These are phyloP conservation scores for Ascaphus truei DNA, from an alignment of 2,113 vertebrate genomes.

Conservation along the genomic window DNA sequence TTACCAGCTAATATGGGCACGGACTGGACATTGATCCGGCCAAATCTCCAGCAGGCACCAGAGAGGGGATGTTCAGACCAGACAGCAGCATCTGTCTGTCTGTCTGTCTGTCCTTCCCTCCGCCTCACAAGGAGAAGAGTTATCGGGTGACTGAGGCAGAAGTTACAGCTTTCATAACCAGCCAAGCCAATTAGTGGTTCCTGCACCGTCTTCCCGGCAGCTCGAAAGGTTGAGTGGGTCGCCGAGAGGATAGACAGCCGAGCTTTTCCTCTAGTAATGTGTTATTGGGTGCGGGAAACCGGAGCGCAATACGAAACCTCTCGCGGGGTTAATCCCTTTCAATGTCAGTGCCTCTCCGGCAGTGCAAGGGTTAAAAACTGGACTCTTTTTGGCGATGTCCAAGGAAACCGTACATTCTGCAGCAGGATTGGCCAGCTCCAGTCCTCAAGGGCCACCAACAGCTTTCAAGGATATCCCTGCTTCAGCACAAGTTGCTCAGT, in stretches of 20 bases:
- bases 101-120: not conserved
- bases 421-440: too few relatives aligned
- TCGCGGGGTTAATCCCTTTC: too few relatives aligned
- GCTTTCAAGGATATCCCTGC: too few relatives aligned
- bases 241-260: not conserved
- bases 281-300: not conserved
- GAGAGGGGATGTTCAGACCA: slow-evolving; percentile 38
- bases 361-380: too few relatives aligned
- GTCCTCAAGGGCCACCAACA: too few relatives aligned
- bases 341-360: too few relatives aligned
- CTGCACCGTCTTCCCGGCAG: not conserved
- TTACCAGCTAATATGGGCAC: slow-evolving; percentile 56
- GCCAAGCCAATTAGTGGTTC: not conserved
- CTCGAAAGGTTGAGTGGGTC: slow-evolving; percentile 9
- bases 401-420: too few relatives aligned
- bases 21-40: slow-evolving; percentile 45
- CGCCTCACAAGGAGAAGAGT: not conserved
- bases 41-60: slow-evolving; percentile 50
- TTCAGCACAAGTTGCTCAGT: too few relatives aligned
- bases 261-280: not conserved
- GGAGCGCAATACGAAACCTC: not conserved
- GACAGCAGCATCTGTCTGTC: slow-evolving; percentile 28
- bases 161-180: not conserved
- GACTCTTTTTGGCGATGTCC: too few relatives aligned
- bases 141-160: slow-evolving; percentile 13